Percentiles rank a stretch among this genome's conserved stretches.
phyloP scores from a whole-genome alignment of 2,797 vertebrate species.

The Hippocampus kuda region DNA sequence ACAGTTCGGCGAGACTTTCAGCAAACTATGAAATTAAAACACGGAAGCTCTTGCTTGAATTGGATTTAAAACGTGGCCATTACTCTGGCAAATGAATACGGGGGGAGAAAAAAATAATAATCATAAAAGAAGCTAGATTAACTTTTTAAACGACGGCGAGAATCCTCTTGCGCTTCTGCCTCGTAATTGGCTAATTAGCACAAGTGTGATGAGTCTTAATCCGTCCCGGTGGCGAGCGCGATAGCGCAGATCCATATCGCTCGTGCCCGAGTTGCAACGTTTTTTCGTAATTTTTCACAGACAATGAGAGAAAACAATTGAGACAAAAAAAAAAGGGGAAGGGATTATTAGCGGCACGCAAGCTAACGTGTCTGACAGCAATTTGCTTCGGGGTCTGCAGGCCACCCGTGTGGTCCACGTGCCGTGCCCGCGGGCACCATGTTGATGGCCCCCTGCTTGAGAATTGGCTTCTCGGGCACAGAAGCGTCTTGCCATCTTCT shows the following conservation, averaged over 20 bases:
- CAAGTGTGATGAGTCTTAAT: constrained; percentile 50
- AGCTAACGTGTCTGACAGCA: too few species aligned
- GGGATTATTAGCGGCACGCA: background rate
- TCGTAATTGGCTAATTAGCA: constrained; percentile 62
- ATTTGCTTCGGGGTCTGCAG: background rate
- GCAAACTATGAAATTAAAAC: constrained; percentile 64
- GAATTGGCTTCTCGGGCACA: too few species aligned
- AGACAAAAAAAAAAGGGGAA: constrained; percentile 16
- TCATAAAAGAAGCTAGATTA: constrained; percentile 36
- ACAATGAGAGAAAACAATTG: constrained; percentile 37
- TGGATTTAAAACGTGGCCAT: constrained; percentile 58
- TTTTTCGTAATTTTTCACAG: constrained; percentile 20
- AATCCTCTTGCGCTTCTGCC: constrained; percentile 45
- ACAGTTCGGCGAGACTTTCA: constrained; percentile 35
- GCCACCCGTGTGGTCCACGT: too few species aligned
- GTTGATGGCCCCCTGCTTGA: too few species aligned
- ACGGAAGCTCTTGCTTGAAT: constrained; percentile 46
- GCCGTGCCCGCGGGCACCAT: too few species aligned
- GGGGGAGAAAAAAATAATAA: constrained; percentile 18
- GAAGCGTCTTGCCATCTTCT: too few species aligned
- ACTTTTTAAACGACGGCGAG: constrained; percentile 58
- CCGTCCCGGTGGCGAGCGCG: constrained; percentile 34
- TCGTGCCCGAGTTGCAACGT: constrained; percentile 24
- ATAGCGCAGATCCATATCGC: constrained; percentile 46
- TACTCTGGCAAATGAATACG: constrained; percentile 45